phyloP scores from a whole-genome alignment of 2,797 vertebrate genomes.

The Ambastaia sidthimunki region DNA sequence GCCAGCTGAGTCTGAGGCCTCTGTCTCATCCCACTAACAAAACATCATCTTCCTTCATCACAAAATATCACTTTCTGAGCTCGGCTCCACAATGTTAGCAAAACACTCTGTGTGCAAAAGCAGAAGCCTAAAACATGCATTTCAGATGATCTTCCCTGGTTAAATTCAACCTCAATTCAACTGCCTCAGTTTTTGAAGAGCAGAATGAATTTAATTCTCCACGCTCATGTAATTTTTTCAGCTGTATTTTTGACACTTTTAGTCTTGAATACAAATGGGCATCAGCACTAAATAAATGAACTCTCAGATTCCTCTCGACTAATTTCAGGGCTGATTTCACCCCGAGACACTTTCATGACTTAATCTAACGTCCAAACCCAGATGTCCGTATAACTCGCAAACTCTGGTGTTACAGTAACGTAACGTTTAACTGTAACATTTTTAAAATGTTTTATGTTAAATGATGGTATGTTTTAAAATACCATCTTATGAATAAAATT shows the following conservation, averaged over 20 bases:
- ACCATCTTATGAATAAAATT: too few species aligned
- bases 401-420: too few species aligned
- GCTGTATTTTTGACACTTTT: neutral
- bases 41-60: conserved; percentile 45
- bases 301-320: conserved; percentile 5
- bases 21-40: conserved; percentile 57
- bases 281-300: conserved; percentile 23
- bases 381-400: conserved; percentile 1
- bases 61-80: conserved; percentile 6
- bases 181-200: neutral
- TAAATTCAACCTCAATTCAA: neutral
- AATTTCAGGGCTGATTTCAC: conserved; percentile 30
- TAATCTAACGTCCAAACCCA: conserved; percentile 6
- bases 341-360: conserved; percentile 3
- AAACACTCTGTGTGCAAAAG: conserved; percentile 18
- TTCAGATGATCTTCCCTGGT: neutral
- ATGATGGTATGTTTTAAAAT: too few species aligned
- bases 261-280: neutral
- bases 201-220: neutral
- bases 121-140: neutral
- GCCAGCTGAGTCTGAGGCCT: conserved; percentile 75
- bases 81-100: neutral
- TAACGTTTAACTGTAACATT: too few species aligned
- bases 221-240: neutral
- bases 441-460: too few species aligned